Base-by-base conservation (phyloP, 2,888 invertebrate genomes). In the Eupithecia subfuscata region DNA sequence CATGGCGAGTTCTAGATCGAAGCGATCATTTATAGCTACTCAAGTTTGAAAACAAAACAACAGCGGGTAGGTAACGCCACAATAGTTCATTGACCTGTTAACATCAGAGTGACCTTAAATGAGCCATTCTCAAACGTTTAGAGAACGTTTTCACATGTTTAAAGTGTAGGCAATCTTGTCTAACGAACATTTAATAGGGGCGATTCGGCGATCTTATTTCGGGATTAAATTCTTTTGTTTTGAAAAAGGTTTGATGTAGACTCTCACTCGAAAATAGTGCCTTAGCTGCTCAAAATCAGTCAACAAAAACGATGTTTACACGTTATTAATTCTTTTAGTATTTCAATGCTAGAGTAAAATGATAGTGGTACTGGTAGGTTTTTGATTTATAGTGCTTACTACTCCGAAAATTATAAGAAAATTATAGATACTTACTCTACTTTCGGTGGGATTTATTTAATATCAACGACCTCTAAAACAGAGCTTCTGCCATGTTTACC, bases 131-230 rank as follows among this genome's bases (percentile, higher is more conserved):
- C 84, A 83, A 83, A 82, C 83, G 71, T 78, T 75, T 72, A 64
- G 48, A 64, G 74, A 79, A 68, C 80, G 79, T 84, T 87, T 91
- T 91, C 91, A 86, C 91, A 91, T 88, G 86, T 87, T 91, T 90
- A 91, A 60, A 82, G 84, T 86, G 82, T 89, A 40, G 65, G 43
- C 40, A 90, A 90, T 91, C 79, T 84, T 77, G 70, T 77, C 81
- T 91, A 89, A 91, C 88, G 91, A 88, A 87, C 84, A 90, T 91
- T 89, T 91, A 91, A 91, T 90, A 85, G 89, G 80, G 74, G 84
- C 82, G 85, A 86, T 85, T 88, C 85, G 84, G 86, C 64, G 70
- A 60, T 86, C 89, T 84, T 84, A 83, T 86, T 86, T 74, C n/a
- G 37, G 34, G 37, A 52, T 68, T 52, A 18, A 40, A 63, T 74